Base-by-base conservation (phyloP, 2,888 invertebrate genomes). In the Drosophila meridionalis region DNA sequence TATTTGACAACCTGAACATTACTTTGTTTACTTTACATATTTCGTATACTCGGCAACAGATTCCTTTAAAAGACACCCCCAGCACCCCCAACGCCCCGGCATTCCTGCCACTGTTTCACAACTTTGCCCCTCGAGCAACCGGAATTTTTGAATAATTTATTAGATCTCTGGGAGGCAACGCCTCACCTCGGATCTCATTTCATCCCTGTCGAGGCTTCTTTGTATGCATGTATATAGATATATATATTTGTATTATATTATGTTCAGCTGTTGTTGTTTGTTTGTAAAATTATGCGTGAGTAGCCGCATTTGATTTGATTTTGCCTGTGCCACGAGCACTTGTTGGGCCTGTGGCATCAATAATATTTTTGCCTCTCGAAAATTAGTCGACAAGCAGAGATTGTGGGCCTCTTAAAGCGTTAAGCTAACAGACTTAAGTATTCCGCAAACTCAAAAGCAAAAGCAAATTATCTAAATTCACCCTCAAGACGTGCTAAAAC, bases 81-180 rank as follows among this genome's bases (percentile, higher is more conserved):
- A 14, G 12, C 47, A 1, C 52, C 50, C 32, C 12, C 2, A 8
- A 1, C 34, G 1, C 34, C 9, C 34, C 7, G 42, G n/a, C 42
- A 42, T 14, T 12, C 28, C 14, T 7, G 30, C 48, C 8, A 34
- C 59, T 47, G 38, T 52, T 69, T 26, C 63, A 69, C 68, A 30
- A 32, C 38, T 38, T 36, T 36, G 26, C 55, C 56, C 68, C 60
- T 53, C 47, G 57, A 69, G 65, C 55, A 59, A 67, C 38, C 48
- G 53, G 36, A 71, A 63, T 73, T 80, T 72, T 67, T 75, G 87
- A 84, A 87, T 84, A 72, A 80, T 84, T 82, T 78, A 78, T 74
- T 63, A 65, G 58, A 66, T 50, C 47, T 69, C 61, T 43, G 71
- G 59, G 71, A 78, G 61, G 61, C 63, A 76, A 74, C 73, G 76